phyloP scores from a whole-genome alignment of 2,797 vertebrate genomes.

The Sebastes taczanowskii region DNA sequence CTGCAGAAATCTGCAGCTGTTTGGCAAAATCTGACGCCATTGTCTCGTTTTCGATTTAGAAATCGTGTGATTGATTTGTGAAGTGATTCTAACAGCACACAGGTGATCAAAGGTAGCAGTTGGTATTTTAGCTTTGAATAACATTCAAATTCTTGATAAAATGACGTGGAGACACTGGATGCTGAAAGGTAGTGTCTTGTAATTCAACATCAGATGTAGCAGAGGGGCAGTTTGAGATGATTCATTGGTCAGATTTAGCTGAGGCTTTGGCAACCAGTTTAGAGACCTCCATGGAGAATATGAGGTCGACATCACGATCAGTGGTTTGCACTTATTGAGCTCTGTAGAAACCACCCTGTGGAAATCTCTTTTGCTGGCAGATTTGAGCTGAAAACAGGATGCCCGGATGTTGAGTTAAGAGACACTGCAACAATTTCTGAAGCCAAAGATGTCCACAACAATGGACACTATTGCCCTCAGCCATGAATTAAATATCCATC shows the following conservation, averaged over 20 bases:
- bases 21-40: neutral
- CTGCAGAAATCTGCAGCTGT: too few relatives aligned
- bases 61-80: neutral
- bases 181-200: neutral
- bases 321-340: neutral
- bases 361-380: neutral
- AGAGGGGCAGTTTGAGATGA: neutral
- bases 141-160: neutral
- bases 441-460: neutral
- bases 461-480: neutral
- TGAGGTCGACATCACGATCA: neutral
- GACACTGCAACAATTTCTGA: neutral
- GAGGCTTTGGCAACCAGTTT: neutral
- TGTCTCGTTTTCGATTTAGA: neutral
- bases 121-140: neutral
- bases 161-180: neutral
- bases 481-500: too few relatives aligned
- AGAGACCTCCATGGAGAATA: neutral
- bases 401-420: neutral
- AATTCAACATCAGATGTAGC: neutral
- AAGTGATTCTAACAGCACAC: neutral
- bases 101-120: neutral
- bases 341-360: neutral
- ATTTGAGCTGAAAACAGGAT: neutral
- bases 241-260: neutral